A percentile compares a stretch with the other conserved stretches of the same genome.
Evolutionary conservation across 2,113 vertebrate genomes (phyloP).

Genomic region (Collichthys lucidus): DNA sequence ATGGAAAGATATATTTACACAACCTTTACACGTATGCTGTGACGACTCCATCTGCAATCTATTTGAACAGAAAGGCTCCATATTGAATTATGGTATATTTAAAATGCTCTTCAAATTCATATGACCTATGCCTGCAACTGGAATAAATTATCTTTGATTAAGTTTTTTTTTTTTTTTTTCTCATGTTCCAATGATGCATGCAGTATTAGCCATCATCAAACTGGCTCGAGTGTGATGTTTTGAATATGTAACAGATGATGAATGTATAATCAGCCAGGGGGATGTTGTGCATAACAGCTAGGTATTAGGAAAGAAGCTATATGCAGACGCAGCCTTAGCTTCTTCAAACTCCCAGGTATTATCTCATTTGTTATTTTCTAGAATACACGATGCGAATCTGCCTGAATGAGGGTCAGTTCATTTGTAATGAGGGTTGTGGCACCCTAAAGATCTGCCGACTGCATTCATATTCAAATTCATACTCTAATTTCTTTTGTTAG

Average conservation of each 20-base stretch:
- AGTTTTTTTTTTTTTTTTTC: constrained; percentile 50
- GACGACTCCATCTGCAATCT: constrained; percentile 30
- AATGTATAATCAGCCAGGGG: constrained; percentile 69
- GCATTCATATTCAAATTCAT: constrained; percentile 71
- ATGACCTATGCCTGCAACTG: constrained; percentile 53
- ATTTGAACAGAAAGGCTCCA: constrained; percentile 30
- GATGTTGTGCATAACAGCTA: constrained; percentile 52
- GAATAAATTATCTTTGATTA: constrained; percentile 75
- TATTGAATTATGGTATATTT: constrained; percentile 58
- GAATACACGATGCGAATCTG: constrained; percentile 23
- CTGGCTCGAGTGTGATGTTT: constrained; percentile 65
- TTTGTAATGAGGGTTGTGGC: constrained; percentile 43
- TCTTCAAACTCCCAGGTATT: constrained; percentile 46
- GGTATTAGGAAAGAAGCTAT: constrained; percentile 52
- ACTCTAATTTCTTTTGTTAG: constrained; percentile 60
- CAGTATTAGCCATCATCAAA: constrained; percentile 72
- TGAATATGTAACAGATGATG: constrained; percentile 77
- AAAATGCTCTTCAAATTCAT: constrained; percentile 53
- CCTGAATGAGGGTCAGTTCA: constrained; percentile 54
- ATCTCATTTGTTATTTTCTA: constrained; percentile 49
- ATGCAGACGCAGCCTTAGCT: constrained; percentile 17
- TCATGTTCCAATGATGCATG: constrained; percentile 62
- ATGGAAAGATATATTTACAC: constrained; percentile 22
- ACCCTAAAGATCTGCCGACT: constrained; percentile 29
- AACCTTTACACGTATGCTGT: constrained; percentile 15